Evolutionary conservation across 2,113 vertebrate species (phyloP).

Genomic region (Lamprologus speciosus): DNA sequence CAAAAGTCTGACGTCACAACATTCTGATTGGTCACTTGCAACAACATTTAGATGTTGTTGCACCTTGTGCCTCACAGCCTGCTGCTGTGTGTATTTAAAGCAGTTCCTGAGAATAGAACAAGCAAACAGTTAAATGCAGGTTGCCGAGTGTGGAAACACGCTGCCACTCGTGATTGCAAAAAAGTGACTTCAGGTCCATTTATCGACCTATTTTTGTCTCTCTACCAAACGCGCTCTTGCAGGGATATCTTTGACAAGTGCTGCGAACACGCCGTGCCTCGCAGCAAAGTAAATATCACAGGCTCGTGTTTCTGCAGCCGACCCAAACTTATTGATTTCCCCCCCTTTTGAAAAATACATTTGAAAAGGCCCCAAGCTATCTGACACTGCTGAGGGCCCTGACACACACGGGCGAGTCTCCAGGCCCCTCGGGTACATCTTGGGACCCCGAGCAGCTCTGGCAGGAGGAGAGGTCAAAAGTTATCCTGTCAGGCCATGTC

Average conservation of each 20-base stretch:
- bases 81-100: neutral
- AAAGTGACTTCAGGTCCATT: slow-evolving; percentile 26
- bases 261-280: slow-evolving; percentile 42
- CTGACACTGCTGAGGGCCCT: slow-evolving; percentile 57
- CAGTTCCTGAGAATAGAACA: neutral
- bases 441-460: slow-evolving; percentile 40
- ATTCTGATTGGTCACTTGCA: neutral
- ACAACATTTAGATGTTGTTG: neutral
- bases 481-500: slow-evolving; percentile 57
- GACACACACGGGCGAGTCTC: slow-evolving; percentile 24
- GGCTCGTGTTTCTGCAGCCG: slow-evolving; percentile 51
- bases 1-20: rapidly evolving
- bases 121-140: neutral
- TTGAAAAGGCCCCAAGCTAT: slow-evolving; percentile 61
- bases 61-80: neutral
- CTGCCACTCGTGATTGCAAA: neutral
- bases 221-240: neutral
- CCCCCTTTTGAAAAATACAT: slow-evolving; percentile 68
- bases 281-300: slow-evolving; percentile 58
- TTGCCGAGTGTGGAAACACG: neutral
- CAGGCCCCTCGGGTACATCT: slow-evolving; percentile 36
- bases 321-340: slow-evolving; percentile 66
- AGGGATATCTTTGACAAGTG: slow-evolving; percentile 38
- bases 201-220: slow-evolving; percentile 47
- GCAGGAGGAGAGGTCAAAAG: slow-evolving; percentile 50